A percentile compares a stretch with the other conserved stretches of the same genome.
Evolutionary conservation across 2,888 invertebrate genomes (phyloP).

Genomic region (Anoplius nigerrimus): DNA sequence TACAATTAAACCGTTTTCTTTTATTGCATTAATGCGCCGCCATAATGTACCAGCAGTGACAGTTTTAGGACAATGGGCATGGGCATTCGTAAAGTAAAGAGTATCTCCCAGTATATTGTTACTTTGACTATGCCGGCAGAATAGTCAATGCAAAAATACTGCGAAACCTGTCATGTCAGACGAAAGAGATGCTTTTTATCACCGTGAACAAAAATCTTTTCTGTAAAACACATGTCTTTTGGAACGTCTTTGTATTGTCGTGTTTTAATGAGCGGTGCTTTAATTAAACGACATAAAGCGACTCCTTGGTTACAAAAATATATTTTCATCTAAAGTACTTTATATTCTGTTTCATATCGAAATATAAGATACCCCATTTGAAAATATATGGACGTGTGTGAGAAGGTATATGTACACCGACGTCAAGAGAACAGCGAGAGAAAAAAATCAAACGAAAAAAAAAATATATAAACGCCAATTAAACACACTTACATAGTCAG

Average conservation of each 20-base stretch:
- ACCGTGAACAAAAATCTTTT: slow-evolving; percentile 34
- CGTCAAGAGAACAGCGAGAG: neutral
- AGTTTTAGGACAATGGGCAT: slow-evolving; percentile 29
- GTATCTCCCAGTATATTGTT: slow-evolving; percentile 10
- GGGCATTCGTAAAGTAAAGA: slow-evolving; percentile 5
- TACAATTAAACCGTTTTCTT: slow-evolving; percentile 45
- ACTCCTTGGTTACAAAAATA: slow-evolving; percentile 27
- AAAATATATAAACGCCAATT: slow-evolving; percentile 2
- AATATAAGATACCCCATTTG: slow-evolving; percentile 7
- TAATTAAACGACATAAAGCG: slow-evolving; percentile 27
- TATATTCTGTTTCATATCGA: slow-evolving; percentile 35
- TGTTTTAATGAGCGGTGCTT: slow-evolving; percentile 27
- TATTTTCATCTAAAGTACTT: slow-evolving; percentile 45
- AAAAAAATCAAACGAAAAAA: slow-evolving; percentile 1
- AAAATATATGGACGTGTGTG: slow-evolving; percentile 5
- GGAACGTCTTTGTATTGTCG: slow-evolving; percentile 38
- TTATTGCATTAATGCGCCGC: slow-evolving; percentile 49
- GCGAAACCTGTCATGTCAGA: too few relatives aligned
- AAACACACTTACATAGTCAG: slow-evolving; percentile 8
- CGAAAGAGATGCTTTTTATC: too few relatives aligned
- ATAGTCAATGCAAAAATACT: too few relatives aligned
- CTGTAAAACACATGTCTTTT: slow-evolving; percentile 46
- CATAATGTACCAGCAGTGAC: slow-evolving; percentile 31
- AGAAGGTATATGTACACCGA: neutral
- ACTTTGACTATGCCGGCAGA: neutral